Evolutionary conservation across 2,113 vertebrate genomes (phyloP).

Genomic region (Esox niger): DNA sequence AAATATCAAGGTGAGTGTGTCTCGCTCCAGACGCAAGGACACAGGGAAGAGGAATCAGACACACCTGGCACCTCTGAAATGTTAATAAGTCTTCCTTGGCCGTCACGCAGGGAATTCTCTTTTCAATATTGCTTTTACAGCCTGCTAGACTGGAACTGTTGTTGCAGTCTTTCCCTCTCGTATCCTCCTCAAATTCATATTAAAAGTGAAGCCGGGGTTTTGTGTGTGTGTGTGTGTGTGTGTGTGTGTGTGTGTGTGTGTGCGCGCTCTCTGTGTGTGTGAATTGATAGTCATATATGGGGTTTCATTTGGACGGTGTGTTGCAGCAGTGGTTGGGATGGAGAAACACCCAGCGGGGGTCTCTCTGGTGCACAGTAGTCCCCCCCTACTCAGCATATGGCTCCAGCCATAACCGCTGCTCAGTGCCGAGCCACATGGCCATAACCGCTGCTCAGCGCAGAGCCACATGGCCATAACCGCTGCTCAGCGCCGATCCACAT

Average conservation of each 20-base stretch:
- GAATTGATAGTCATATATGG: too few species aligned
- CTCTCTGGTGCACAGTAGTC: too few species aligned
- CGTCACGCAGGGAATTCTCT: conserved; percentile 30
- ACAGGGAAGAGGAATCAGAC: conserved; percentile 42
- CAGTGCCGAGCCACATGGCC: neutral
- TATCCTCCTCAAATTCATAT: conserved; percentile 11
- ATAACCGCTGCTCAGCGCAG: too few species aligned
- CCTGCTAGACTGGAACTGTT: conserved; percentile 5
- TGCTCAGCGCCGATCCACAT: neutral
- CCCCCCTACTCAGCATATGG: too few species aligned
- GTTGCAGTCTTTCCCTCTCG: conserved; percentile 8
- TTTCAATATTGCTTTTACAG: conserved; percentile 38
- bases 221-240: too few species aligned
- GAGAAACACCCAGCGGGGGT: too few species aligned
- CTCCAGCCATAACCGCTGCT: neutral
- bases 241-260: too few species aligned
- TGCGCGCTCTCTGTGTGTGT: too few species aligned
- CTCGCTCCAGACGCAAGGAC: conserved; percentile 63
- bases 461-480: neutral
- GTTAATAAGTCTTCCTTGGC: conserved; percentile 60
- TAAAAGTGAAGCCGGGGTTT: too few species aligned
- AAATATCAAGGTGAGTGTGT: conserved; percentile 67
- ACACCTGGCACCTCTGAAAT: conserved; percentile 66
- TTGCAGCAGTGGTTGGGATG: too few species aligned
- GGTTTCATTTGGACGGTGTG: too few species aligned